Conservation (phyloP, 1,140 invertebrate species). For the Papilio aristodemus region DNA sequence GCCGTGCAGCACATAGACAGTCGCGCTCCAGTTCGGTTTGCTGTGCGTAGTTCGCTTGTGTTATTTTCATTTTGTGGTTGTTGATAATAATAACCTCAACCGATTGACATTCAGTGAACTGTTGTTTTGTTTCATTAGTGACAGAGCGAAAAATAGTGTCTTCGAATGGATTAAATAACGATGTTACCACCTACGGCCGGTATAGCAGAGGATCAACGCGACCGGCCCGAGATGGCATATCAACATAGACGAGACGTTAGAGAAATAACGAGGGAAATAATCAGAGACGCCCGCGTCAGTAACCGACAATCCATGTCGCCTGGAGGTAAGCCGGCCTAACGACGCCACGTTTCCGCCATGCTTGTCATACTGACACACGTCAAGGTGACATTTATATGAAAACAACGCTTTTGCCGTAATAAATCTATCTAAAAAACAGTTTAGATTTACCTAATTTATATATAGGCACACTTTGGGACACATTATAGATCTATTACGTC, state of each 20-base stretch:
- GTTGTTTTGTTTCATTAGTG: constrained; percentile 40
- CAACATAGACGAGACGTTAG: constrained; percentile 74
- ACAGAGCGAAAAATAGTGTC: constrained; percentile 50
- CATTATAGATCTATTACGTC: constrained; percentile 73
- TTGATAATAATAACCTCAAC: constrained; percentile 42
- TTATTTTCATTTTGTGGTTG: constrained; percentile 58
- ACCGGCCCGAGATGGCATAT: constrained; percentile 73
- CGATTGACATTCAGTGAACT: constrained; percentile 42
- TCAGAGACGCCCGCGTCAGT: constrained; percentile 70
- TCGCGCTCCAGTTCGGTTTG: constrained; percentile 69
- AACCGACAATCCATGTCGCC: constrained; percentile 71
- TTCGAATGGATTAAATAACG: constrained; percentile 73
- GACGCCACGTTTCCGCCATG: constrained; percentile 79
- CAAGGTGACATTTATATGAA: constrained; percentile 77
- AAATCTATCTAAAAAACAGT: constrained; percentile 51
- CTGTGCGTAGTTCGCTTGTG: constrained; percentile 55
- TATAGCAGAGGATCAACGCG: constrained; percentile 67
- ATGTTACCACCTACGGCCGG: constrained; percentile 79
- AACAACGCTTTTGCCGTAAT: constrained; percentile 58
- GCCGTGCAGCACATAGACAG: constrained; percentile 52
- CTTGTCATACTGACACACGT: constrained; percentile 78
- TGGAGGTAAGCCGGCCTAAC: constrained; percentile 76
- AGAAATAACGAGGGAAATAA: constrained; percentile 73
- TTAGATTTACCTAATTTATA: constrained; percentile 35
- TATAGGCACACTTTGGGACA: constrained; percentile 39